Base-by-base conservation (phyloP, 2,113 vertebrate species). In the Climacteris rufus region DNA sequence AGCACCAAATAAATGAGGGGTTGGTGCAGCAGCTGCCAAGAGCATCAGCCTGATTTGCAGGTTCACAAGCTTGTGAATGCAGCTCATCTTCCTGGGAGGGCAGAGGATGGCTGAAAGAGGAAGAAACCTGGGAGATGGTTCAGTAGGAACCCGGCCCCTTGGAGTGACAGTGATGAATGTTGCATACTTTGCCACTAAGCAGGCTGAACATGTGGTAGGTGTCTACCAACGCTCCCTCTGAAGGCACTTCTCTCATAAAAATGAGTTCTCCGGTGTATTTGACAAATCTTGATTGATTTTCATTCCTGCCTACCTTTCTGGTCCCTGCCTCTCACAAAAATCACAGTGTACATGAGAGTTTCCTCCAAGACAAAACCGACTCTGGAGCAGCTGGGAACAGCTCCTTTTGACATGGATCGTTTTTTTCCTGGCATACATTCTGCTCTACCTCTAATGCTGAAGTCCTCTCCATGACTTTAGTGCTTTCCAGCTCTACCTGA, bases 261-360 rank as follows among this genome's bases (percentile, higher is more conserved):
- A 87, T 31, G 71, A 87, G 44, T 84, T 93, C 83, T 90, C 74
- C 19, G 1, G 17, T 44, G 76, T 81, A 35, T 89, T 89, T 97
- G 91, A 91, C 89, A 89, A 87, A 91, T 52, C 80, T 92, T 92
- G 87, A 92, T 91, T 94, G 93, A 94, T 96, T 95, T 93, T 91
- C 66, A n/a, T 60, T 75, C 70, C 87, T 91, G 56, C 69, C 61
- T 68, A 14, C 85, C 93, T 91, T 87, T 63, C 87, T 90, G 86
- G 59, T 91, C 42, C 24, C 60, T 92, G 77, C 72, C 52, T 93
- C 57, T 79, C 42, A 40, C 74, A 72, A 57, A 82, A 89, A 75
- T 56, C 75, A 85, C 20, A 1, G 8, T 2, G 13, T 45, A 53
- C 0, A 0, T 70, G 81, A 72, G 64, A 82, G 64, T 40, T 84